Base-by-base conservation (phyloP, 2,797 vertebrate species). In the Galaxias olidus region DNA sequence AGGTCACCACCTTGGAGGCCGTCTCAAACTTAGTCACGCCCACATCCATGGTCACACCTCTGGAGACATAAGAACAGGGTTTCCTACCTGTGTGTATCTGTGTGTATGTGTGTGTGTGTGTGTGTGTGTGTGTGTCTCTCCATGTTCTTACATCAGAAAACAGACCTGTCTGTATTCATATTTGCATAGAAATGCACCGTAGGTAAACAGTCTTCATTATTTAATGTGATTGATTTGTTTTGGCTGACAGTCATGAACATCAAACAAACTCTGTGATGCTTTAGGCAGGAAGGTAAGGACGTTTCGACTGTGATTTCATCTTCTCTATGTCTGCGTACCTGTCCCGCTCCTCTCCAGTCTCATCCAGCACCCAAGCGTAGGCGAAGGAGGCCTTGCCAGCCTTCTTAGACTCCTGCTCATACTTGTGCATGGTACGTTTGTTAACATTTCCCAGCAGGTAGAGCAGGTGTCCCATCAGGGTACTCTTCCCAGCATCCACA, bases 21-120 rank as follows among this genome's bases (percentile, higher is more conserved):
- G 96, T 99, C 89, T 99, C 96, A 58, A 99, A 99, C 87, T 97
- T 99, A 46, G 96, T 99, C 97, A 99, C 96, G 52, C 97, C 98
- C 50, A 99, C 97, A 81, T 99, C 97, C 96, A 99, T 99, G 8
- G 97, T 99, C 71, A 99, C 98, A 56, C 98, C 98, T 88, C 98
- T 99, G 77, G 10, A 78, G 60, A 18, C 15, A 40, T 30, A 30
- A 47, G 4, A 14, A 47, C 11, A 12, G 14, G 46, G 46, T 11
- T 11, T 46, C 8, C 18, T 48, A 14, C 19, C 76, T 84, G 84
- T 83, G 76, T 81, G 69, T 7, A 1, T 46, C 9, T 50, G 1
- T 52, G 41, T 54, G 18, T 14, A 10, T 57, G 7, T 14, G 11
- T 4, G 20, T 48, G 46, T n/a, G 13, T 49, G 13, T 49, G 50